Base-by-base conservation (phyloP, 92 coral and sea anemone species). In the Meandrina meandrites region DNA sequence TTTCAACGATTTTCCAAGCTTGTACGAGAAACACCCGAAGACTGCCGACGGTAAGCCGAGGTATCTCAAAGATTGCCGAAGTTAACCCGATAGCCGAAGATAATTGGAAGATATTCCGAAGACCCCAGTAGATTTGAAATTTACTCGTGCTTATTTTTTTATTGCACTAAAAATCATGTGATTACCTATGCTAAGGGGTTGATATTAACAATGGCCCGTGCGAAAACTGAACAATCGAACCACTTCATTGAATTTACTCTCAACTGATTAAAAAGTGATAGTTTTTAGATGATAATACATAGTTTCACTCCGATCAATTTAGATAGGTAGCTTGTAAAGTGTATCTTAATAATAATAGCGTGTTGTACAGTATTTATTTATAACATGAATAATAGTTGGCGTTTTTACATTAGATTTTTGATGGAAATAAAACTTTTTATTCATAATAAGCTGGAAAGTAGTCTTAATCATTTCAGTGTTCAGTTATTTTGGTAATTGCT, bases 311-410 rank as follows among this genome's bases (percentile, higher is more conserved):
- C 57, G 24, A 40, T 22, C 34, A 30, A 37, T 80, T 12, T 22
- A 62, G 48, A 24, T 80, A 79, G 70, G 31, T 58, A 64, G 37
- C 31, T 30, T 30, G 9, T 81, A 68, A 14, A 32, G 19, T 13
- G 9, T 81, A n/a, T 50, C 3, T 15, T 28, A 28, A n/a, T n/a
- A n/a, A n/a, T 28, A 81, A 47, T 34, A 48, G 87, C 73, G 71
- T 56, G 87, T 21, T 84, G 87, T 84, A 84, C 72, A 84, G 87
- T 84, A 84, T 84, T 84, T 84, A 84, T 84, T 84, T 72, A 73
- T 51, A 40, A n/a, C 37, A n/a, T 83, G 56, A 34, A 53, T 53
- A 53, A 51, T 24, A 34, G 80, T 35, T 40, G 80, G 72, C 87
- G 54, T 84, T 84, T 83, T 84, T 84, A n/a, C 57, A 84, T 18